These are phyloP conservation scores for Cygnus atratus DNA, from an alignment of 2,113 vertebrate genomes.

Conservation along the genomic window DNA sequence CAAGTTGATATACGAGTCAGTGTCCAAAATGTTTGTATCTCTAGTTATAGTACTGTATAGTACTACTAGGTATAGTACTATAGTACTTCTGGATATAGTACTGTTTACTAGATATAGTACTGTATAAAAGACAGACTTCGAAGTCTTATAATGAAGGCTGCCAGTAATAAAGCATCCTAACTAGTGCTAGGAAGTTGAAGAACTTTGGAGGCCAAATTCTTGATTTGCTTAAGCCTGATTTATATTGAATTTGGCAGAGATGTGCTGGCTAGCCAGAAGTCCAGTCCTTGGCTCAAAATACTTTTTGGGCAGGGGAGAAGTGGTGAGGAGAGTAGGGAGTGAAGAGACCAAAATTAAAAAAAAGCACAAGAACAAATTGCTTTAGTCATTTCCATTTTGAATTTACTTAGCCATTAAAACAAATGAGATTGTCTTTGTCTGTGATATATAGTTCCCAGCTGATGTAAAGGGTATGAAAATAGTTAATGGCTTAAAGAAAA, in stretches of 20 bases:
- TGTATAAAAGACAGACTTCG: not conserved
- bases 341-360: not conserved
- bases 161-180: not conserved
- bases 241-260: not conserved
- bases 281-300: not conserved
- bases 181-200: not conserved
- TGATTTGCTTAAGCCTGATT: not conserved
- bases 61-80: too few relatives aligned
- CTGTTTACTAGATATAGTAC: not conserved
- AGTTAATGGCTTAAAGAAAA: constrained; percentile 49
- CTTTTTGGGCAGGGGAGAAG: not conserved
- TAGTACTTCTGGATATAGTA: too few relatives aligned
- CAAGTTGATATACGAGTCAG: not conserved
- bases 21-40: not conserved
- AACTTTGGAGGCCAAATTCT: not conserved
- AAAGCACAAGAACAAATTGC: constrained; percentile 15
- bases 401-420: constrained; percentile 58
- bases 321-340: not conserved
- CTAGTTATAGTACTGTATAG: not conserved
- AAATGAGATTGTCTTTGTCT: constrained; percentile 54
- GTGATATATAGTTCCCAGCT: constrained; percentile 52
- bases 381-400: constrained; percentile 54
- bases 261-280: not conserved
- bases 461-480: constrained; percentile 47
- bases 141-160: not conserved